Percentiles rank a stretch among this genome's conserved stretches.
These are phyloP conservation scores for Alethe castanea DNA, from an alignment of 2,113 vertebrate genomes.

Conservation along the genomic window DNA sequence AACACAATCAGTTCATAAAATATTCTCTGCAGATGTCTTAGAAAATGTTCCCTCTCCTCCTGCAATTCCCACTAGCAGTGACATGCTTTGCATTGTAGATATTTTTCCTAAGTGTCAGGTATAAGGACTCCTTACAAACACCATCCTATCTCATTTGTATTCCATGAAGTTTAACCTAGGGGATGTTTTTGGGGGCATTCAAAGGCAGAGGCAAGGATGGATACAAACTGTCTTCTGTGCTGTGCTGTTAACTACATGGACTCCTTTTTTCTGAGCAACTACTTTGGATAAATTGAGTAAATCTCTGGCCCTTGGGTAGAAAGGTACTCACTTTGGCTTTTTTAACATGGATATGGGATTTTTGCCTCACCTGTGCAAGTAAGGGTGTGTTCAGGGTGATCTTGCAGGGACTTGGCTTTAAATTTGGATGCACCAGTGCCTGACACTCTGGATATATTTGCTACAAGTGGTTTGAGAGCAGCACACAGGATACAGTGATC, in stretches of 20 bases:
- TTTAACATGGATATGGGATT: background rate
- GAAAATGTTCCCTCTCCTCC: conserved; percentile 21
- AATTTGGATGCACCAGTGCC: background rate
- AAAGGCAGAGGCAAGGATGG: background rate
- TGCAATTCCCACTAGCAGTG: background rate
- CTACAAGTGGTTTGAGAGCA: background rate
- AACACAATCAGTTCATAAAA: conserved; percentile 57
- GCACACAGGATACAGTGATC: background rate
- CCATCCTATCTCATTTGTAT: background rate
- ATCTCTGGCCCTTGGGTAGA: background rate
- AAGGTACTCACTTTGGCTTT: background rate
- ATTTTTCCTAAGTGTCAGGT: background rate
- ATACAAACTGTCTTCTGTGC: background rate
- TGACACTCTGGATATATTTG: background rate
- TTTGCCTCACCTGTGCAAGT: background rate
- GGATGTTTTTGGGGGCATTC: background rate
- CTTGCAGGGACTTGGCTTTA: background rate
- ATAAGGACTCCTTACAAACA: background rate
- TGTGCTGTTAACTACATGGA: background rate
- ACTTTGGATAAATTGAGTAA: background rate
- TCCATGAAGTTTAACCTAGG: background rate
- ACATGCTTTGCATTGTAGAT: conserved; percentile 34
- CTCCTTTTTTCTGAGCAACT: background rate
- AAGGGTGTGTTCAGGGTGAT: background rate
- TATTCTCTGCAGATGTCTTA: conserved; percentile 51